Evolutionary conservation across 37 sponge, comb jelly and placozoan species (phyloP).

Genomic region (Oscarella lobularis): DNA sequence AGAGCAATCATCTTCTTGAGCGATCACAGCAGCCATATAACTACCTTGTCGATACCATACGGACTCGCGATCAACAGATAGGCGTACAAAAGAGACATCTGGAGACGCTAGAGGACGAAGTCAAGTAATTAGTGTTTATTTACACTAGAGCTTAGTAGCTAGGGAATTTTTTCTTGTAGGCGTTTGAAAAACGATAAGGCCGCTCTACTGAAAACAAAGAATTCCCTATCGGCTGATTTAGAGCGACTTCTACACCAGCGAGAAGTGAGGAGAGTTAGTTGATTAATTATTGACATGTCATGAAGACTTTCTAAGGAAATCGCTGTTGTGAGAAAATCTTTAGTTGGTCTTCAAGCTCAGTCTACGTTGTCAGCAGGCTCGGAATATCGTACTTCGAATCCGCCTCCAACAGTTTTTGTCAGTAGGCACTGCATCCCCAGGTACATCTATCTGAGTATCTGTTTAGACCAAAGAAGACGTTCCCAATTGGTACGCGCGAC

Average conservation of each 20-base stretch:
- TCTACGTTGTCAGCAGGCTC: too few relatives aligned
- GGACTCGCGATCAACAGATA: conserved; percentile 30
- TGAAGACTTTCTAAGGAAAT: too few relatives aligned
- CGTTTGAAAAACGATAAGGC: conserved; percentile 15
- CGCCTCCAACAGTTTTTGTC: too few relatives aligned
- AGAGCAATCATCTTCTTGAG: conserved; percentile 12
- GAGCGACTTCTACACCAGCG: conserved; percentile 55
- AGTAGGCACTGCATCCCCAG: too few relatives aligned
- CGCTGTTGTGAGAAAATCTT: too few relatives aligned
- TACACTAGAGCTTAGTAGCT: not conserved
- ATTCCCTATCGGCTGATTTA: conserved; percentile 45
- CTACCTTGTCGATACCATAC: conserved; percentile 38
- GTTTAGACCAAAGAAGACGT: too few relatives aligned
- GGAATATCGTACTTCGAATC: too few relatives aligned
- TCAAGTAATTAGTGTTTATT: conserved; percentile 10
- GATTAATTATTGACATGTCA: too few relatives aligned
- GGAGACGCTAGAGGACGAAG: conserved; percentile 12
- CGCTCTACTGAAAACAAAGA: conserved; percentile 19
- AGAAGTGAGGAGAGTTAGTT: conserved; percentile 45
- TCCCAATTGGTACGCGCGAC: too few relatives aligned
- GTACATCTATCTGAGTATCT: too few relatives aligned
- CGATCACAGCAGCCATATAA: conserved; percentile 41
- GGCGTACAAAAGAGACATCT: not conserved
- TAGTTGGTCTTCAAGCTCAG: too few relatives aligned
- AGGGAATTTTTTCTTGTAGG: not conserved